Percentiles rank a stretch among this genome's conserved stretches.
phyloP scores from a whole-genome alignment of 2,888 invertebrate species.

The Trichogramma evanescens region DNA sequence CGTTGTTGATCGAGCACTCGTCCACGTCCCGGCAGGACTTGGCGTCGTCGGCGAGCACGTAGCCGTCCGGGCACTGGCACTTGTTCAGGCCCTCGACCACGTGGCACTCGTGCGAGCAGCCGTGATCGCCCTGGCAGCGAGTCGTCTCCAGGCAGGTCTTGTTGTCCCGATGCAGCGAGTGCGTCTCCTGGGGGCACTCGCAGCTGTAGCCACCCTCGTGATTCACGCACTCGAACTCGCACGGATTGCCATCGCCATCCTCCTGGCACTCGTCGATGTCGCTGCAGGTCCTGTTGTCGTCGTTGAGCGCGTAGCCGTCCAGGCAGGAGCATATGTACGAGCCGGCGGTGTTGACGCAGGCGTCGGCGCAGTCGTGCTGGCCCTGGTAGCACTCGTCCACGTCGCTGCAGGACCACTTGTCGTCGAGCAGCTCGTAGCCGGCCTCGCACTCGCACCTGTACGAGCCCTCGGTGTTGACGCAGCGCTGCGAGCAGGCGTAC shows the following conservation, averaged over 20 bases:
- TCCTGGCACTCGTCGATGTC: conserved; percentile 50
- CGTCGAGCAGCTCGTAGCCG: conserved; percentile 41
- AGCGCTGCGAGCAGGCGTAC: conserved; percentile 53
- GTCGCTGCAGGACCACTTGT: conserved; percentile 40
- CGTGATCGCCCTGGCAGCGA: conserved; percentile 42
- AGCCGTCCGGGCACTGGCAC: conserved; percentile 55
- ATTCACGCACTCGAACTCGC: conserved; percentile 39
- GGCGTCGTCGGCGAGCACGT: conserved; percentile 41
- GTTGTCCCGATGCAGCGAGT: conserved; percentile 35
- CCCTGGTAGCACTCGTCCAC: conserved; percentile 41
- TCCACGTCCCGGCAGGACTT: conserved; percentile 39
- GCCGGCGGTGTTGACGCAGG: conserved; percentile 51
- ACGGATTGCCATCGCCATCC: conserved; percentile 24
- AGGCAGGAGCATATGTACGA: conserved; percentile 51
- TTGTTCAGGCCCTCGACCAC: conserved; percentile 57
- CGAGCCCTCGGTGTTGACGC: conserved; percentile 51
- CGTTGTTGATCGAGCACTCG: conserved; percentile 49
- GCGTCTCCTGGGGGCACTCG: conserved; percentile 47
- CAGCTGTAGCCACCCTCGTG: conserved; percentile 50
- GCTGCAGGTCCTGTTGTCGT: conserved; percentile 40
- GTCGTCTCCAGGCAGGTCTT: conserved; percentile 37
- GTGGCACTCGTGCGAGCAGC: conserved; percentile 53
- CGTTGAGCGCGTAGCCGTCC: conserved; percentile 43
- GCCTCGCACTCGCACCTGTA: conserved; percentile 55
- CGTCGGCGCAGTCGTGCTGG: conserved; percentile 33